phyloP scores from a whole-genome alignment of 2,113 vertebrate species.

The Chitala chitala region DNA sequence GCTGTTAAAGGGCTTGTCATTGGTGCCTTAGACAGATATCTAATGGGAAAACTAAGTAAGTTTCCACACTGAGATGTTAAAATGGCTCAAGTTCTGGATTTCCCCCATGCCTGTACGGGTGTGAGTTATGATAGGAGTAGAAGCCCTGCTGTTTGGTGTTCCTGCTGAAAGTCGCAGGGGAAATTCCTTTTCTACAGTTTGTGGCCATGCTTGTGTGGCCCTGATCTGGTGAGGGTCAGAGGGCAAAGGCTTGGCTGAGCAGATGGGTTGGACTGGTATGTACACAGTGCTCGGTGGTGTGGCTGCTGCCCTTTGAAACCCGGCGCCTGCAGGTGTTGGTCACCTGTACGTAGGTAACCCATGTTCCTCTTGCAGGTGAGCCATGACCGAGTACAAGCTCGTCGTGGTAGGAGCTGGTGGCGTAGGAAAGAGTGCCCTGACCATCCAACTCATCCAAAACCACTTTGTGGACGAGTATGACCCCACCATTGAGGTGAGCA shows the following conservation, averaged over 20 bases:
- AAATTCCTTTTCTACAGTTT: background rate
- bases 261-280: background rate
- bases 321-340: too few species aligned
- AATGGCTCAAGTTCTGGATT: background rate
- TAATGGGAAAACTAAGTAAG: background rate
- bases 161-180: too few species aligned
- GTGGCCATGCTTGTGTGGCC: background rate
- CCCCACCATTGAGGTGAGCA: slow-evolving; percentile 72
- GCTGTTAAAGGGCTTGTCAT: too few species aligned
- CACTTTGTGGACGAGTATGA: slow-evolving; percentile 79
- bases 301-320: background rate
- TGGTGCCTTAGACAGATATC: too few species aligned
- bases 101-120: too few species aligned
- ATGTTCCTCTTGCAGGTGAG: slow-evolving; percentile 27
- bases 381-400: slow-evolving; percentile 79
- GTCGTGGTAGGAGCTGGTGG: slow-evolving; percentile 76
- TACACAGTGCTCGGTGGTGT: background rate
- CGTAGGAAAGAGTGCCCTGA: slow-evolving; percentile 76
- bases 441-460: slow-evolving; percentile 78
- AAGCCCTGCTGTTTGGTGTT: background rate
- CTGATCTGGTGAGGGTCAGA: background rate
- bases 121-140: background rate
- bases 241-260: too few species aligned
- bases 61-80: background rate
- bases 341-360: background rate